phyloP scores from a whole-genome alignment of 2,113 vertebrate genomes.

The Heloderma charlesbogerti region DNA sequence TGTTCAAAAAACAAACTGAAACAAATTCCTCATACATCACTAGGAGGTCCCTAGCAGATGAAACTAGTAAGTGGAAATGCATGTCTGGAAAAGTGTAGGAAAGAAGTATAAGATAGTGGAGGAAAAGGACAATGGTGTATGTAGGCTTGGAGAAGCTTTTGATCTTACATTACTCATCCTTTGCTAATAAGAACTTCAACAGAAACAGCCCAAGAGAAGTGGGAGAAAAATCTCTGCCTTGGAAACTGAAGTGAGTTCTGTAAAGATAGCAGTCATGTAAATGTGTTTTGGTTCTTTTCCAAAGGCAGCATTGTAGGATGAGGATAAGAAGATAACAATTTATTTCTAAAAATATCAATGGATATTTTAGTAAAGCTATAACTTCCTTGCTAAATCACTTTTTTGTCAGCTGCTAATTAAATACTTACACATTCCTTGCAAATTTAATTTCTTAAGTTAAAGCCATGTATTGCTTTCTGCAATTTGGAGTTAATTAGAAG shows the following conservation, averaged over 20 bases:
- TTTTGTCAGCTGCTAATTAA: slow-evolving; percentile 61
- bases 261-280: slow-evolving; percentile 26
- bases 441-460: slow-evolving; percentile 51
- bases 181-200: background rate
- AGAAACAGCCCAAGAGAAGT: background rate
- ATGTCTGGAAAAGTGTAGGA: background rate
- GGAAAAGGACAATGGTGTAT: background rate
- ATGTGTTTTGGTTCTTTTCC: background rate
- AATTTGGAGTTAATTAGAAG: slow-evolving; percentile 43
- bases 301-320: slow-evolving; percentile 19
- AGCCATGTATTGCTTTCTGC: slow-evolving; percentile 38
- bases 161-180: slow-evolving; percentile 8
- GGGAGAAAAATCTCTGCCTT: background rate
- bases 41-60: background rate
- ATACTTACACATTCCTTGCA: slow-evolving; percentile 2
- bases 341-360: slow-evolving; percentile 46
- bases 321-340: slow-evolving; percentile 42
- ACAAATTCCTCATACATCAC: too few relatives aligned
- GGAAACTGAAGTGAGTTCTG: background rate
- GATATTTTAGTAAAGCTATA: slow-evolving; percentile 60
- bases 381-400: slow-evolving; percentile 48
- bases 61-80: background rate
- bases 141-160: background rate
- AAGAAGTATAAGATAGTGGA: background rate
- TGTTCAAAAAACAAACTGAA: too few relatives aligned